Conservation (phyloP, 2,888 invertebrate species). For the Phlogophora meticulosa region DNA sequence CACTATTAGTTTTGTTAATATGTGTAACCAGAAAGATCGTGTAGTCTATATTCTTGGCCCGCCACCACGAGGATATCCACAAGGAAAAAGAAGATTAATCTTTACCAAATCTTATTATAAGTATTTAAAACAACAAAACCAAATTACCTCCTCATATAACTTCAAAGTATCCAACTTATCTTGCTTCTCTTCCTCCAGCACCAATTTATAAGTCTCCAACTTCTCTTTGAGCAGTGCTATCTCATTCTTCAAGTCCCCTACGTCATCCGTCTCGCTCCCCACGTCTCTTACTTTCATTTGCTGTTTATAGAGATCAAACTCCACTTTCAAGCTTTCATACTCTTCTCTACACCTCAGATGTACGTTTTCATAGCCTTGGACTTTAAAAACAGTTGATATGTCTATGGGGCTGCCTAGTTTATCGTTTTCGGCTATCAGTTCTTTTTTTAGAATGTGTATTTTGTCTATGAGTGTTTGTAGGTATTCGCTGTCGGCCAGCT, state of each 20-base stretch:
- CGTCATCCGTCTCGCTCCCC: slow-evolving; percentile 77
- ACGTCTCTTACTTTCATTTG: slow-evolving; percentile 74
- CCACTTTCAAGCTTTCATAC: slow-evolving; percentile 91
- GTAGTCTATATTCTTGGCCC: too few species aligned
- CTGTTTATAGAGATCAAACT: slow-evolving; percentile 93
- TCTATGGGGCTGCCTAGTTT: slow-evolving; percentile 92
- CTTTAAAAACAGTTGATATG: slow-evolving; percentile 89
- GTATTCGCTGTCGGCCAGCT: slow-evolving; percentile 87
- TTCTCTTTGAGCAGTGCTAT: slow-evolving; percentile 93
- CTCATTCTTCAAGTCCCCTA: slow-evolving; percentile 90
- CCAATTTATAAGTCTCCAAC: slow-evolving; percentile 91
- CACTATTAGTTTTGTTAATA: too few species aligned
- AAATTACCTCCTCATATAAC: slow-evolving; percentile 88
- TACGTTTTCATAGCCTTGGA: slow-evolving; percentile 82
- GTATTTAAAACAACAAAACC: neutral
- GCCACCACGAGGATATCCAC: too few species aligned
- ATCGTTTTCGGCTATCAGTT: slow-evolving; percentile 91
- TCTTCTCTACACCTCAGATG: slow-evolving; percentile 93
- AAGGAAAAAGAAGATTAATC: too few species aligned
- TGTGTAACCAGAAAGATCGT: too few species aligned
- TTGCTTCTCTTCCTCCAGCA: slow-evolving; percentile 92
- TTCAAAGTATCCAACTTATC: slow-evolving; percentile 92
- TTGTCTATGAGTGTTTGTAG: slow-evolving; percentile 92
- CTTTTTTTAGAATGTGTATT: slow-evolving; percentile 92
- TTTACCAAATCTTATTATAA: neutral